These are phyloP conservation scores for Cottoperca gobio DNA, from an alignment of 2,797 vertebrate genomes.

Conservation along the genomic window DNA sequence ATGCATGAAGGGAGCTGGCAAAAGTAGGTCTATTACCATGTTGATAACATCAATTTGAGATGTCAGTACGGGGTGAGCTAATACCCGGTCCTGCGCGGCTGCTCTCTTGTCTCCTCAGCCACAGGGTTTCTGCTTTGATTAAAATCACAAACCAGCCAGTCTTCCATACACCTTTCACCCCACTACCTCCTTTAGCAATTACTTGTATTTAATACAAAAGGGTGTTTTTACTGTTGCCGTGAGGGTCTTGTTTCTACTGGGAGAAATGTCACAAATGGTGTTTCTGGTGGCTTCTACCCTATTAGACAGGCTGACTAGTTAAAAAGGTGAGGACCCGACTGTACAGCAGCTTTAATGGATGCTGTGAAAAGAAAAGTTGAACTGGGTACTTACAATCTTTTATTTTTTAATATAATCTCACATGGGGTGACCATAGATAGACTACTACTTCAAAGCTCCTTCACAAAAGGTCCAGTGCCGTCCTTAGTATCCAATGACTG, in stretches of 20 bases:
- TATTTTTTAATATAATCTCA: too few relatives aligned
- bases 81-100: conserved; percentile 56
- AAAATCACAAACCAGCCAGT: conserved; percentile 68
- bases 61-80: conserved; percentile 72
- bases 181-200: conserved; percentile 47
- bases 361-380: conserved; percentile 12
- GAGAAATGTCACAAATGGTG: conserved; percentile 31
- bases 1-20: conserved; percentile 70
- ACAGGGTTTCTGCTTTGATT: conserved; percentile 71
- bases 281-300: conserved; percentile 20
- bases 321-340: conserved; percentile 9
- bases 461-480: background rate
- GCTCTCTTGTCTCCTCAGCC: conserved; percentile 47
- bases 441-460: background rate
- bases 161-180: conserved; percentile 33
- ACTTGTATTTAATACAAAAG: conserved; percentile 37
- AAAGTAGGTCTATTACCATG: conserved; percentile 78
- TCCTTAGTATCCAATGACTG: background rate
- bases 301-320: conserved; percentile 4
- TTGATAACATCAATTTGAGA: conserved; percentile 79
- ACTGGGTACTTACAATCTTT: background rate
- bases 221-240: conserved; percentile 28
- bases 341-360: background rate
- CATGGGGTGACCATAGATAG: background rate
- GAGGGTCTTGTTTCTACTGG: background rate